A percentile compares a stretch with the other conserved stretches of the same genome.
Conservation (phyloP, 2,797 vertebrate genomes). For the Moxostoma hubbsi region DNA sequence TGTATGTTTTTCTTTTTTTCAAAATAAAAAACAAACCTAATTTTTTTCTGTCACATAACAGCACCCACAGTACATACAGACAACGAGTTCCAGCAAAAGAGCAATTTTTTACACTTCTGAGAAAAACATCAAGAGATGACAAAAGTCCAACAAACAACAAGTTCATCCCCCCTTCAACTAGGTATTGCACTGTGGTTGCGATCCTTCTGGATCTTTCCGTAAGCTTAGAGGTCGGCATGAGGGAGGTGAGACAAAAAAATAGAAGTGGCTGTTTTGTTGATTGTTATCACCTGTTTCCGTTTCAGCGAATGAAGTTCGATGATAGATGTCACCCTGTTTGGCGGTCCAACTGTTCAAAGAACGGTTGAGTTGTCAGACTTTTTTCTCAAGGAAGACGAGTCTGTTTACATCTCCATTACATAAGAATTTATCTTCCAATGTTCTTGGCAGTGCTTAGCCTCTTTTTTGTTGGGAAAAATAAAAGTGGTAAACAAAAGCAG, state of each 20-base stretch:
- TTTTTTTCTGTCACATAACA: conserved; percentile 75
- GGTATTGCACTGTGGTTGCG: conserved; percentile 52
- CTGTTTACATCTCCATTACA: conserved; percentile 33
- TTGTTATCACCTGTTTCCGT: conserved; percentile 13
- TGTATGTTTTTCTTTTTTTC: conserved; percentile 41
- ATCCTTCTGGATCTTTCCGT: background rate
- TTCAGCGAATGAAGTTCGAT: conserved; percentile 29
- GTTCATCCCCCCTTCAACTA: conserved; percentile 47
- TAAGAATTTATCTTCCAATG: conserved; percentile 28
- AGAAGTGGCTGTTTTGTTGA: conserved; percentile 5
- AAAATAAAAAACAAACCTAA: conserved; percentile 58
- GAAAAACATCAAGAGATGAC: conserved; percentile 64
- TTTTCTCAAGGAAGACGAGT: conserved; percentile 45
- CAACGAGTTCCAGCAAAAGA: conserved; percentile 73
- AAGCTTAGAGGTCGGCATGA: background rate
- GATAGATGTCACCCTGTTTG: conserved; percentile 33
- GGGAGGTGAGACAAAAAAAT: conserved; percentile 34
- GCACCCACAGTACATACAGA: conserved; percentile 81
- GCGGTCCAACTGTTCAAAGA: conserved; percentile 21
- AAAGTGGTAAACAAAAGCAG: conserved; percentile 16
- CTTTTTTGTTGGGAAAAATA: conserved; percentile 47
- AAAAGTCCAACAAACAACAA: conserved; percentile 30
- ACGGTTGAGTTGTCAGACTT: conserved; percentile 28
- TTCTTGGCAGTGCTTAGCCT: conserved; percentile 60
- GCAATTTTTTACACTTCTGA: conserved; percentile 73